Evolutionary conservation across 2,797 vertebrate genomes (phyloP).

Genomic region (Rhincodon typus): DNA sequence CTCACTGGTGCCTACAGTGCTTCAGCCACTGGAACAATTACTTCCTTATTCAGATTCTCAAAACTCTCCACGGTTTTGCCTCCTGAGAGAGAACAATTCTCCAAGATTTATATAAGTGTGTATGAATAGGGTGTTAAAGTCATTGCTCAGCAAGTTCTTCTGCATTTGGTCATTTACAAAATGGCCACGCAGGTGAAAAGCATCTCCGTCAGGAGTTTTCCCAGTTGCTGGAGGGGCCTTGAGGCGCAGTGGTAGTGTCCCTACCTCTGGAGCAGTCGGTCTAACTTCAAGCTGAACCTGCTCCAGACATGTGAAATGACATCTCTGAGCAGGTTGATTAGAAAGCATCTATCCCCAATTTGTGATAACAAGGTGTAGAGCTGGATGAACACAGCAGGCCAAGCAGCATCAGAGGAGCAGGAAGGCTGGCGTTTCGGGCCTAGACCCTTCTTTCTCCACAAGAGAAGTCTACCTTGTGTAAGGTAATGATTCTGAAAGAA

Average conservation of each 20-base stretch:
- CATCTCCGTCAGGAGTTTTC: not conserved
- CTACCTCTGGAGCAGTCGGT: no score
- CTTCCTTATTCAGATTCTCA: not conserved
- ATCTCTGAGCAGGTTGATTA: no score
- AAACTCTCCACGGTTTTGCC: not conserved
- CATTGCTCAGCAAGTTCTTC: not conserved
- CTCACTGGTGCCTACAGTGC: not conserved
- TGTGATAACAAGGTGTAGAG: no score
- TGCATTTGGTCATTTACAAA: not conserved
- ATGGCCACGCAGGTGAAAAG: not conserved
- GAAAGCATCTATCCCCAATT: not conserved
- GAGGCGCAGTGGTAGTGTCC: no score
- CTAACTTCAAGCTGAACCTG: no score
- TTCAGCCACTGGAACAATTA: not conserved
- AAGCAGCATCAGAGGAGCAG: no score
- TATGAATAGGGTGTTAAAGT: not conserved
- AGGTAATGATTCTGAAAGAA: no score
- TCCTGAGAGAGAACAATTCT: no score
- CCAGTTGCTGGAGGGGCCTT: no score
- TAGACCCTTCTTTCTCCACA: not conserved
- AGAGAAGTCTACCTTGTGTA: not conserved
- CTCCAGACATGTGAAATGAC: no score
- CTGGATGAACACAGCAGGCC: no score
- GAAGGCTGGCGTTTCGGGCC: no score
- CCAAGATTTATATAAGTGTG: not conserved